phyloP scores from a whole-genome alignment of 2,797 vertebrate genomes.

The Rhinella marina region DNA sequence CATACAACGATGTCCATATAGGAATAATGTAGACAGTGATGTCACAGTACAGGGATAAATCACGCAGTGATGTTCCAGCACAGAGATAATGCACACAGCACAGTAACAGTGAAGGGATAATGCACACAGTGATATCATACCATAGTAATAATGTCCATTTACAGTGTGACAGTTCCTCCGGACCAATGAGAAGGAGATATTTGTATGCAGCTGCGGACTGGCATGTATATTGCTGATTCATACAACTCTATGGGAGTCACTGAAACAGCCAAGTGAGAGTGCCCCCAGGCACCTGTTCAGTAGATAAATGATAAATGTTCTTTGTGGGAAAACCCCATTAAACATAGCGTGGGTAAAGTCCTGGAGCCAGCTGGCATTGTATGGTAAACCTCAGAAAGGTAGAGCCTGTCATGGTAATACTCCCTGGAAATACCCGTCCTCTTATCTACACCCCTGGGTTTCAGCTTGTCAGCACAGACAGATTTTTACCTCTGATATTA shows the following conservation, averaged over 20 bases:
- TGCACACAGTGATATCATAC: too few relatives aligned
- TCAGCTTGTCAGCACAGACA: not conserved
- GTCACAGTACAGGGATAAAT: too few relatives aligned
- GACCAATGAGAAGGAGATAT: not conserved
- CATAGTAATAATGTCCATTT: too few relatives aligned
- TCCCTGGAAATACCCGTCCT: not conserved
- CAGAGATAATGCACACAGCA: too few relatives aligned
- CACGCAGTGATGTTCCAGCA: too few relatives aligned
- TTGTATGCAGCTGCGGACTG: not conserved
- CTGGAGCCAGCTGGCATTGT: not conserved
- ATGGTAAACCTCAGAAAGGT: not conserved
- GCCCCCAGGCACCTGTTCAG: not conserved
- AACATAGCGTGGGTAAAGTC: not conserved
- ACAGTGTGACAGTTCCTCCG: not conserved
- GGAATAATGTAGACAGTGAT: too few relatives aligned
- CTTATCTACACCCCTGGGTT: not conserved
- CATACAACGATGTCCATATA: too few relatives aligned
- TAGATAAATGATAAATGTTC: not conserved
- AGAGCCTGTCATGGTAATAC: not conserved
- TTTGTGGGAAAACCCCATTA: not conserved
- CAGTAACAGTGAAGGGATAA: too few relatives aligned
- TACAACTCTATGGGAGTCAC: not conserved
- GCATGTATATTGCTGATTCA: not conserved
- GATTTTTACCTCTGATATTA: not conserved
- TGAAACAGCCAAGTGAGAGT: not conserved